These are phyloP conservation scores for Toxonevra muliebris DNA, from an alignment of 2,888 invertebrate genomes.

Conservation along the genomic window DNA sequence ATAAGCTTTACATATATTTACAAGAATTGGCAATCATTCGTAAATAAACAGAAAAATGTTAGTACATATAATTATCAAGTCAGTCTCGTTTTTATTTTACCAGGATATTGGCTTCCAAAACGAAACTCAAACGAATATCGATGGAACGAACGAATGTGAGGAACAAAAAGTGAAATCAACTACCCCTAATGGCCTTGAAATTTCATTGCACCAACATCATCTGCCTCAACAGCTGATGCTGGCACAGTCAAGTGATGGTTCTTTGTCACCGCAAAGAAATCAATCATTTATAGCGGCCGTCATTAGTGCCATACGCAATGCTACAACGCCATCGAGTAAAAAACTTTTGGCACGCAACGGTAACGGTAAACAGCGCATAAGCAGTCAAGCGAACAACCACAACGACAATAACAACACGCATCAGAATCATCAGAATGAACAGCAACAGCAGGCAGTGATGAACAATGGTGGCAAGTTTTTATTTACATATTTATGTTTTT, in stretches of 20 bases:
- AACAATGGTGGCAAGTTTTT: slow-evolving; percentile 35
- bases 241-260: slow-evolving; percentile 58
- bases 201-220: slow-evolving; percentile 40
- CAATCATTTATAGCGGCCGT: slow-evolving; percentile 78
- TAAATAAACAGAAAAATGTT: too few relatives aligned
- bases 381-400: slow-evolving; percentile 45
- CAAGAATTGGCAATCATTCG: too few relatives aligned
- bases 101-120: slow-evolving; percentile 75
- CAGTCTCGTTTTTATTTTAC: too few relatives aligned
- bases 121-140: slow-evolving; percentile 79
- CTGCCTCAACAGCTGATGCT: slow-evolving; percentile 41
- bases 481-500: too few relatives aligned
- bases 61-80: too few relatives aligned
- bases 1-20: too few relatives aligned
- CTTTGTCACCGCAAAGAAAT: slow-evolving; percentile 72
- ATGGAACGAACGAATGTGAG: slow-evolving; percentile 63
- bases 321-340: slow-evolving; percentile 61
- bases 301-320: slow-evolving; percentile 75
- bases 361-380: slow-evolving; percentile 54
- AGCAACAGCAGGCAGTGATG: neutral
- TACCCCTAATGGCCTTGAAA: slow-evolving; percentile 46
- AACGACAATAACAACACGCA: slow-evolving; percentile 17
- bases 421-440: slow-evolving; percentile 14
- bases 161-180: slow-evolving; percentile 22
- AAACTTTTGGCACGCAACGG: slow-evolving; percentile 56